Conservation (phyloP, 2,888 invertebrate species). For the Drosophila koepferae region DNA sequence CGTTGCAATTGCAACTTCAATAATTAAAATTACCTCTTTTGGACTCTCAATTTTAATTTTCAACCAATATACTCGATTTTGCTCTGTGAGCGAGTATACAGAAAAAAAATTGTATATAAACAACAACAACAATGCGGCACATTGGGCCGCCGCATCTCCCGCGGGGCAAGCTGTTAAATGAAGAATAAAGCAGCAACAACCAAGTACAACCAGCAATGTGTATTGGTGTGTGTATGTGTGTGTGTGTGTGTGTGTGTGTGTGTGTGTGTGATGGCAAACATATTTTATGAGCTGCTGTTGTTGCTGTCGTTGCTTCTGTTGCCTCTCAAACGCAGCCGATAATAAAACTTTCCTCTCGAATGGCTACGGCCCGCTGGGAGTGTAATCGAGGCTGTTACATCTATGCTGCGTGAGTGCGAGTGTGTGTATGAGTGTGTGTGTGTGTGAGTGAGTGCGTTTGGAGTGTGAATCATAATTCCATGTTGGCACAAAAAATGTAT, state of each 20-base stretch:
- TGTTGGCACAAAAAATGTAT: slow-evolving; percentile 24
- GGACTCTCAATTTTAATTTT: background rate
- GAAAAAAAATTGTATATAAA: slow-evolving; percentile 10
- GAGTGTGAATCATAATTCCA: slow-evolving; percentile 47
- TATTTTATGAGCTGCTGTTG: slow-evolving; percentile 80
- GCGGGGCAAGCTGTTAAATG: slow-evolving; percentile 73
- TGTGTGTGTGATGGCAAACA: slow-evolving; percentile 73
- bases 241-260: slow-evolving; percentile 17
- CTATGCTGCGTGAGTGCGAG: slow-evolving; percentile 38
- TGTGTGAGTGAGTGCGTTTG: slow-evolving; percentile 16
- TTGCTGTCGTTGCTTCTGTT: slow-evolving; percentile 54
- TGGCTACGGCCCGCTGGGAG: slow-evolving; percentile 79
- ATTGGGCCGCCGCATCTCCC: slow-evolving; percentile 59
- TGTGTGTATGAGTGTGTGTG: background rate
- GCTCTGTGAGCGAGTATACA: background rate
- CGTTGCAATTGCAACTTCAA: too few relatives aligned
- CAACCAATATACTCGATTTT: slow-evolving; percentile 1
- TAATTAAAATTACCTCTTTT: too few relatives aligned
- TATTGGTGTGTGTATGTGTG: too few relatives aligned
- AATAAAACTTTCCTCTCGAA: slow-evolving; percentile 80
- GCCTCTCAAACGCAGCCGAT: slow-evolving; percentile 76
- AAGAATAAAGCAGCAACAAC: slow-evolving; percentile 71
- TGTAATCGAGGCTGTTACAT: slow-evolving; percentile 80
- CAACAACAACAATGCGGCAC: slow-evolving; percentile 33
- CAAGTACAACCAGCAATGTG: slow-evolving; percentile 14